Conservation (phyloP, 2,113 vertebrate species). For the Sylvia atricapilla region DNA sequence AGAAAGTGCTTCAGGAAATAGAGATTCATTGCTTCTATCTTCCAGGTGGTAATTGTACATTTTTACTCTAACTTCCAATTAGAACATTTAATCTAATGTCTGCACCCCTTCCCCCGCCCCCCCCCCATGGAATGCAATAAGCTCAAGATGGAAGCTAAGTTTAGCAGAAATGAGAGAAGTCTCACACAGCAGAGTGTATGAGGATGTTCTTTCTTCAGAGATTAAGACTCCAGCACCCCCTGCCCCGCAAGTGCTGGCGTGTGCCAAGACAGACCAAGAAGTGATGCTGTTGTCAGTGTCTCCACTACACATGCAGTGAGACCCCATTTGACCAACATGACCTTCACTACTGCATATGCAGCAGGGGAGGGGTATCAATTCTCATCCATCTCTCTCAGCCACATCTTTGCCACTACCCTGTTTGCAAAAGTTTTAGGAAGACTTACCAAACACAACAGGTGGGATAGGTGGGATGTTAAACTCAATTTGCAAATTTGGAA, state of each 20-base stretch:
- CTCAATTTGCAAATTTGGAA: background rate
- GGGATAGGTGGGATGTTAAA: background rate
- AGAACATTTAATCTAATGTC: background rate
- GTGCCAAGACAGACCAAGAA: background rate
- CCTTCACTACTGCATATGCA: background rate
- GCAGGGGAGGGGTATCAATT: background rate
- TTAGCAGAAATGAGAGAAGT: background rate
- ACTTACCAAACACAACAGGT: fast-evolving
- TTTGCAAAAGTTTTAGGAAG: background rate
- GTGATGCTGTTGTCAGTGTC: background rate
- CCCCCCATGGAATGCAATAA: background rate
- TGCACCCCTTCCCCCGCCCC: background rate
- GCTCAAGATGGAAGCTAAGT: background rate
- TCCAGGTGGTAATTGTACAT: background rate
- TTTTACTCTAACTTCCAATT: constrained; percentile 15
- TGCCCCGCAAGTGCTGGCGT: background rate
- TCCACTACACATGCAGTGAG: background rate
- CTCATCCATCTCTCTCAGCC: background rate
- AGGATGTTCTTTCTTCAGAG: background rate
- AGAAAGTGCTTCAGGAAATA: constrained; percentile 11
- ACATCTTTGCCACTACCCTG: background rate
- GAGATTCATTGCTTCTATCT: constrained; percentile 31
- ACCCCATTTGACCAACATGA: background rate
- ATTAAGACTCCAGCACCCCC: background rate
- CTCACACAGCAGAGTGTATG: background rate